Base-by-base conservation (phyloP, 2,797 vertebrate species). In the Phaenicophaeus curvirostris region DNA sequence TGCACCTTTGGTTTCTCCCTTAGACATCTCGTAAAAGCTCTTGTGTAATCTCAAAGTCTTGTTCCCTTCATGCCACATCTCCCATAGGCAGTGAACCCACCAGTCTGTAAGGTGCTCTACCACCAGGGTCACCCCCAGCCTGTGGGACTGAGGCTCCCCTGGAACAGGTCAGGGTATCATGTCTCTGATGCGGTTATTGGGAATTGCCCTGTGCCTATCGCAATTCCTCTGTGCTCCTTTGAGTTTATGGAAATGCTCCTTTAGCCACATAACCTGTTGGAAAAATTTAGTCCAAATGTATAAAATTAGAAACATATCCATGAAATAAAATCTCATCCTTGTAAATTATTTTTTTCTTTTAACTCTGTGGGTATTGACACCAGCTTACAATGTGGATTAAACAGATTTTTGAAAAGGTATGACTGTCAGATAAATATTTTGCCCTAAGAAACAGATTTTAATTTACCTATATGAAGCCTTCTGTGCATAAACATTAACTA, bases 201-300 rank as follows among this genome's bases (percentile, higher is more conserved):
- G 35, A 65, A 51, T 8, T 4, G 51, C 7, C 0, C 1, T 11
- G 11, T 75, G 16, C 8, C 21, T 7, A 1, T 48, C 28, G 44
- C 8, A 1, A 1, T 48, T 59, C 8, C 9, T 76, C 23, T 67
- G 4, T 57, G 12, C 6, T 31, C 8, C 8, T 63, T 33, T 21
- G 1, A 46, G 20, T 30, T 84, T 15, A 14, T 13, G 27, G 12
- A 68, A 16, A 15, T 18, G 17, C 59, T n/a, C 4, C 14, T 77
- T 80, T 46, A 35, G 11, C 80, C 48, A 23, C 5, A n/a, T 23
- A 65, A 55, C 3, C 2, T 50, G 28, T n/a, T 4, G 0, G 7
- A 39, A 76, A 86, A 85, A 59, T n/a, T 31, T 63, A 54, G 6
- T 30, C 9, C 6, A 77, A 89, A 83, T 25, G 5, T 8, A 77